Evolutionary conservation across 1,140 invertebrate genomes (phyloP).

Genomic region (Zaprionus ghesquierei): DNA sequence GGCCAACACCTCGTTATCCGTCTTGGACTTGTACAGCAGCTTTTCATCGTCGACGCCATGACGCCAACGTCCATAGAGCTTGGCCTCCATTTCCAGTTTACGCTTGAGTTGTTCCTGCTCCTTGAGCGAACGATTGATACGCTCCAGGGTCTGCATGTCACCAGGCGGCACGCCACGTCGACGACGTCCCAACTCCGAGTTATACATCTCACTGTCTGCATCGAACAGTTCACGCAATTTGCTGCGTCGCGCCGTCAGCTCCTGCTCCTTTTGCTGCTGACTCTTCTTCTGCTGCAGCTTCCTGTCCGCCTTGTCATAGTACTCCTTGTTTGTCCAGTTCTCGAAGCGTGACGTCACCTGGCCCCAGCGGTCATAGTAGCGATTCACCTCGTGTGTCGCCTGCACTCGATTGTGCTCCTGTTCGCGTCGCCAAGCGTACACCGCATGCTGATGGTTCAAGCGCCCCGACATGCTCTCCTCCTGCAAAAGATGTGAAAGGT

Average conservation of each 20-base stretch:
- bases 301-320: conserved; percentile 83
- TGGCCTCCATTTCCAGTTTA: conserved; percentile 83
- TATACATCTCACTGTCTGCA: conserved; percentile 83
- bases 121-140: conserved; percentile 81
- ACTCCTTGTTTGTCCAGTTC: conserved; percentile 84
- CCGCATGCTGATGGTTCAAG: conserved; percentile 69
- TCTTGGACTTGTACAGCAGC: conserved; percentile 77
- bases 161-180: conserved; percentile 14
- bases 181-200: conserved; percentile 82
- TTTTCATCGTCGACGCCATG: conserved; percentile 75
- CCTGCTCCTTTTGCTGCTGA: conserved; percentile 82
- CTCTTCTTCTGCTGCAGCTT: conserved; percentile 73
- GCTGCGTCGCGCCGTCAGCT: conserved; percentile 82
- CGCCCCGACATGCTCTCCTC: conserved; percentile 50
- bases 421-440: conserved; percentile 67
- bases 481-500: conserved; percentile 84
- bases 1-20: conserved; percentile 80
- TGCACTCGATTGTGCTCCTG: conserved; percentile 68
- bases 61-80: conserved; percentile 84
- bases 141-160: conserved; percentile 71
- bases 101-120: conserved; percentile 82
- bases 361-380: conserved; percentile 78
- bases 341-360: conserved; percentile 79
- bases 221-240: conserved; percentile 84
- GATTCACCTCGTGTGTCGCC: conserved; percentile 67